Conservation (phyloP, 2,113 vertebrate genomes). For the Trochalopteron elliotii region DNA sequence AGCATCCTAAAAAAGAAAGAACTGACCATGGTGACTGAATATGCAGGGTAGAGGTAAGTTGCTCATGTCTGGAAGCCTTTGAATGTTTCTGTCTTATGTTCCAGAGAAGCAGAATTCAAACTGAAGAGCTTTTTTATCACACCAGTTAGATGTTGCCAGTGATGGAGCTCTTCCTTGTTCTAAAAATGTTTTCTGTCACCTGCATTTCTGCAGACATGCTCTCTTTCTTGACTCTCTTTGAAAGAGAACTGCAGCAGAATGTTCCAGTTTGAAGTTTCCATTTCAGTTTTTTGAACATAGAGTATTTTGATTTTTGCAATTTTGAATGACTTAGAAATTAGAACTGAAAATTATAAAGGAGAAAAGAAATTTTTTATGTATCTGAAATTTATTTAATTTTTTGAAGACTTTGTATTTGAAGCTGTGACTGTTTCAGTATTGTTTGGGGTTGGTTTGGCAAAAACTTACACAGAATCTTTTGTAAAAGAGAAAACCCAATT, state of each 20-base stretch:
- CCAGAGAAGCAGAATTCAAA: not conserved
- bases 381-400: not conserved
- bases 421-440: not conserved
- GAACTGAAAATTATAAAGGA: not conserved
- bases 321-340: not conserved
- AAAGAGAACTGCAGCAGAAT: not conserved
- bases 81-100: not conserved
- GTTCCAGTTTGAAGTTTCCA: not conserved
- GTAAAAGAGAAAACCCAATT: not conserved
- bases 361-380: not conserved
- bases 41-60: not conserved
- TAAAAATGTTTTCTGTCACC: constrained; percentile 48
- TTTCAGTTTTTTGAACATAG: not conserved
- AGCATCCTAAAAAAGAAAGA: not conserved
- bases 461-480: not conserved
- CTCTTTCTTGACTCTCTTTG: not conserved
- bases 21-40: not conserved
- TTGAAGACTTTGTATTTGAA: not conserved
- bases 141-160: not conserved
- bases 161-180: constrained; percentile 12
- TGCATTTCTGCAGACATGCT: constrained; percentile 33
- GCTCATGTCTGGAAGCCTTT: not conserved
- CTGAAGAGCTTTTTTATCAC: not conserved
- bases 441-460: not conserved
- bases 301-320: not conserved